Evolutionary conservation across 2,888 invertebrate genomes (phyloP).

Genomic region (Cremastobaeus sp.): DNA sequence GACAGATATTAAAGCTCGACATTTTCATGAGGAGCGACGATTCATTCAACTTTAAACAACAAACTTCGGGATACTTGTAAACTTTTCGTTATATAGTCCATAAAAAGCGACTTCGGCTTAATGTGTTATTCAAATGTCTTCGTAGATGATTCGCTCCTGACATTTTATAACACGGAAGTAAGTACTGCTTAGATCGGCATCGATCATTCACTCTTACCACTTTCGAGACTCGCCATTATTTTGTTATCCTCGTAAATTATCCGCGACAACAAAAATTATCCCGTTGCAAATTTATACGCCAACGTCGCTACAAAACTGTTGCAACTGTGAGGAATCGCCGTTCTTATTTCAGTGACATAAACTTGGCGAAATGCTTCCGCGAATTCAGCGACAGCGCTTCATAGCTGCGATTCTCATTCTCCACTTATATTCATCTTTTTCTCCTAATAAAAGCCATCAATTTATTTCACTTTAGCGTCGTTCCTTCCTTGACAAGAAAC

Average conservation of each 20-base stretch:
- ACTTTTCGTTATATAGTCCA: conserved; percentile 8
- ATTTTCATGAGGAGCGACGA: conserved; percentile 26
- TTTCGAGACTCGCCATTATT: too few relatives aligned
- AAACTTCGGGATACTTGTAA: conserved; percentile 5
- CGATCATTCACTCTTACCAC: too few relatives aligned
- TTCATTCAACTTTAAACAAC: conserved; percentile 17
- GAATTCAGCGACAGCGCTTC: conserved; percentile 25
- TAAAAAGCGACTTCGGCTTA: conserved; percentile 1
- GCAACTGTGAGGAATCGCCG: too few relatives aligned
- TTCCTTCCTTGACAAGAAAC: conserved; percentile 31
- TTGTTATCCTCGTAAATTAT: too few relatives aligned
- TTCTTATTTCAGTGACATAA: too few relatives aligned
- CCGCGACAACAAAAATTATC: too few relatives aligned
- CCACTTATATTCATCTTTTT: conserved; percentile 29
- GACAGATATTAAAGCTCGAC: conserved; percentile 20
- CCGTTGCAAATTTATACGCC: too few relatives aligned
- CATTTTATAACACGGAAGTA: too few relatives aligned
- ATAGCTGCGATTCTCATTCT: conserved; percentile 19
- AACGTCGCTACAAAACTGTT: too few relatives aligned
- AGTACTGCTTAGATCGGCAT: too few relatives aligned
- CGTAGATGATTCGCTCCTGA: too few relatives aligned
- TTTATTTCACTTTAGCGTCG: conserved; percentile 34
- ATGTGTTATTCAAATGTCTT: not conserved
- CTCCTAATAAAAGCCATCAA: conserved; percentile 49
- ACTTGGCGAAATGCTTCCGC: conserved; percentile 23